A percentile compares a stretch with the other conserved stretches of the same genome.
Evolutionary conservation across 1,140 invertebrate genomes (phyloP).

Genomic region (Diorhabda sublineata): DNA sequence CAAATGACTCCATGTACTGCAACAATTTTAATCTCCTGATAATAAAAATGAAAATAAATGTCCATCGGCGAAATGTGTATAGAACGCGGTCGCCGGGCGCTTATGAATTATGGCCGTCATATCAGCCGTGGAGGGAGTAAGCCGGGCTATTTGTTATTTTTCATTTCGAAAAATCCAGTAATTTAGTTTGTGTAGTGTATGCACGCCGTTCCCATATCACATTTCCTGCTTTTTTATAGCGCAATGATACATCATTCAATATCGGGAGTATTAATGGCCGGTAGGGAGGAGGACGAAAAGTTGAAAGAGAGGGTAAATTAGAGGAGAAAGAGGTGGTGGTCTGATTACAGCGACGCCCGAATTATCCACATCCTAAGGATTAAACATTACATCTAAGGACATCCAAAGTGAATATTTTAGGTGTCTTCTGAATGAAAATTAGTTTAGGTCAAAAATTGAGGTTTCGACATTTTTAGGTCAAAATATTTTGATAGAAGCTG

Average conservation of each 20-base stretch:
- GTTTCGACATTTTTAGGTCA: no score
- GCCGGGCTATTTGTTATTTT: slow-evolving; percentile 49
- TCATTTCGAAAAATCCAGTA: slow-evolving; percentile 49
- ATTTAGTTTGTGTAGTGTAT: slow-evolving; percentile 46
- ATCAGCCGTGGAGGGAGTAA: slow-evolving; percentile 40
- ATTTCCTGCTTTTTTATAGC: slow-evolving; percentile 49
- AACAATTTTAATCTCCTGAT: slow-evolving; percentile 48
- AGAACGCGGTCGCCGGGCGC: slow-evolving; percentile 23
- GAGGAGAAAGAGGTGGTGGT: slow-evolving; percentile 14
- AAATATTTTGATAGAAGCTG: no score
- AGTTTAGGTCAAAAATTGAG: no score
- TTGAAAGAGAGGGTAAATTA: slow-evolving; percentile 10
- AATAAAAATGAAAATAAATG: slow-evolving; percentile 49
- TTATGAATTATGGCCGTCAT: slow-evolving; percentile 47
- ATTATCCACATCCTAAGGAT: background rate
- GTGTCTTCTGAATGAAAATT: no score
- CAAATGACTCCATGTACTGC: slow-evolving; percentile 45
- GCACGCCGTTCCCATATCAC: slow-evolving; percentile 45
- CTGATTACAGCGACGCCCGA: slow-evolving; percentile 4
- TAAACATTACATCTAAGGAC: no score
- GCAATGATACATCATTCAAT: slow-evolving; percentile 50
- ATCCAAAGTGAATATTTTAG: no score
- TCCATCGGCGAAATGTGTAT: slow-evolving; percentile 39
- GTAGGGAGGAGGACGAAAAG: slow-evolving; percentile 10
- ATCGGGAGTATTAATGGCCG: slow-evolving; percentile 47